Base-by-base conservation (phyloP, 2,797 vertebrate genomes). In the Sardinella longiceps region DNA sequence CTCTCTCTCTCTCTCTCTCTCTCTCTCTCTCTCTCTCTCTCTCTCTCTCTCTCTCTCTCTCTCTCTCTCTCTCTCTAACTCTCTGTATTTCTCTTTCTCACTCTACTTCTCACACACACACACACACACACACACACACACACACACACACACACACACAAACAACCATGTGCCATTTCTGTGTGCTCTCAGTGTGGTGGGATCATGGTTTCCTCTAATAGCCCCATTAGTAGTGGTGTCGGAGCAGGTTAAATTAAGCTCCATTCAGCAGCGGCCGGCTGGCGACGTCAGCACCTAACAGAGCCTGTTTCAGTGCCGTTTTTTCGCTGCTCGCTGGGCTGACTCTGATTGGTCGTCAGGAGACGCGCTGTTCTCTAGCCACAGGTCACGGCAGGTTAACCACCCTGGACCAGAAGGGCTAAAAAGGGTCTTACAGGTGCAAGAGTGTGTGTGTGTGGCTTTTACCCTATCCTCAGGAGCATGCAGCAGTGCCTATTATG, bases 1-100 rank as follows among this genome's bases (percentile, higher is more conserved):
- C 11, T 81, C 39, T 74, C 53, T 5, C 33, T 15, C 28, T 6
- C 20, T 25, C 39, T 82, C 60, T 63, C 9, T 58, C 39, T 60
- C 58, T 15, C 14, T 46, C 58, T 80, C 1, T 60, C 18, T 3
- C 53, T 18, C 46, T 25, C 6, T 39, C n/a, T 23, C 15, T 45
- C 51, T 9, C 30, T 83, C 88, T 82, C 82, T 46, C n/a, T 51
- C 5, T 28, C 25, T 53, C 83, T 37, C 66, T 86, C 85, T 87
- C 45, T 66, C 51, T 77, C 46, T 60, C 28, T 30, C 60, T 63
- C 45, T 11, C 74, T 60, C 53, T 74, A 15, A 30, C 30, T 70
- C 33, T n/a, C 11, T n/a, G 43, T 4, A 33, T 48, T 6, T 10
- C 46, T 48, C 46, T 48, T 11, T 48, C 46, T 20, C 1, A 5